Evolutionary conservation across 2,797 vertebrate genomes (phyloP).

Genomic region (Oreochromis mossambicus): DNA sequence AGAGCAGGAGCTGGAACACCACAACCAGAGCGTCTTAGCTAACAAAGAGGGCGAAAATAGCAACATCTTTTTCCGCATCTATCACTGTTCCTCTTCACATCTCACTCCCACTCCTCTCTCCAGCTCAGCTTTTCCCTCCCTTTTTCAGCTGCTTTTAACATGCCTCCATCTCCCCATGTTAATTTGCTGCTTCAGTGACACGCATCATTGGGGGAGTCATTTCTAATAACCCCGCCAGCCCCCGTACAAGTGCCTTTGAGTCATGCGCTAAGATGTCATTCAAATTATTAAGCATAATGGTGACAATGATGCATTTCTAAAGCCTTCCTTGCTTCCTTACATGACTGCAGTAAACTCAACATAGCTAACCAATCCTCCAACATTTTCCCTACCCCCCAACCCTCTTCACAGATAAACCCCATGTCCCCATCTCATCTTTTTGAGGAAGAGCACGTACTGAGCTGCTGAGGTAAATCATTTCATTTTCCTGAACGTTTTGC

Average conservation of each 20-base stretch:
- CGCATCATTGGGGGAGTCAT: constrained; percentile 76
- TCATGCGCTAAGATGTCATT: constrained; percentile 64
- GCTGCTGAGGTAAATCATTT: constrained; percentile 61
- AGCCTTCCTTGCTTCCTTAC: constrained; percentile 56
- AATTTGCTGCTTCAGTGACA: constrained; percentile 87
- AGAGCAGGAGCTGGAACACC: constrained; percentile 52
- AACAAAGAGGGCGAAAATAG: constrained; percentile 61
- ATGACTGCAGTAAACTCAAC: constrained; percentile 40
- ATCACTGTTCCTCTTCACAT: constrained; percentile 6
- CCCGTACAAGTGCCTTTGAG: constrained; percentile 66
- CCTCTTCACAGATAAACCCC: constrained; percentile 36
- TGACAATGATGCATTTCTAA: constrained; percentile 65
- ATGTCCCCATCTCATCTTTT: constrained; percentile 35
- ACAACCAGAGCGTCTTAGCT: constrained; percentile 33
- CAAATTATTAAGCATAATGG: constrained; percentile 76
- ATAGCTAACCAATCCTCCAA: constrained; percentile 6
- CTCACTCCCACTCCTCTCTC: background rate
- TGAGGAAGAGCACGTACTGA: constrained; percentile 46
- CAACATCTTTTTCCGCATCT: constrained; percentile 58
- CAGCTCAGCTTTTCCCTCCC: constrained; percentile 13
- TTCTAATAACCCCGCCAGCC: constrained; percentile 73
- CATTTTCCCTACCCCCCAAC: background rate
- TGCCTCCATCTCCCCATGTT: constrained; percentile 74
- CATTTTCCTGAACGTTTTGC: constrained; percentile 54
- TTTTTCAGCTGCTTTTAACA: constrained; percentile 54